Conservation (phyloP, 2,113 vertebrate genomes). For the Blennius ocellaris region DNA sequence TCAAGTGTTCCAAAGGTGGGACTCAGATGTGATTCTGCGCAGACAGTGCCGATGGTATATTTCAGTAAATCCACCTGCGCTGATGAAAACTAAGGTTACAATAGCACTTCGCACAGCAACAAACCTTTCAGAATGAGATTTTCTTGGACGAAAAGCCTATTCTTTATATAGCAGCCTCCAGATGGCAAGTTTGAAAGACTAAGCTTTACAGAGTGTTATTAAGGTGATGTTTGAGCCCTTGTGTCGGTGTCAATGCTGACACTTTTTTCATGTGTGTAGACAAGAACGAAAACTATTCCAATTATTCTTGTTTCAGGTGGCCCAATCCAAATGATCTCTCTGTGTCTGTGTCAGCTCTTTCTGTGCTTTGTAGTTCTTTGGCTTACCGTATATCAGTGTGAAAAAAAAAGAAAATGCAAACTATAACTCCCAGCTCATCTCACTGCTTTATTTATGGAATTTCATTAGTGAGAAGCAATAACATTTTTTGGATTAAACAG, state of each 20-base stretch:
- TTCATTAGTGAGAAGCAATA: conserved; percentile 43
- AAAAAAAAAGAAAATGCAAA: conserved; percentile 37
- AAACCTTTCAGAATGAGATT: conserved; percentile 47
- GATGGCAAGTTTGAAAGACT: conserved; percentile 38
- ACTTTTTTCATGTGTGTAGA: conserved; percentile 24
- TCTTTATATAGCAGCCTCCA: conserved; percentile 24
- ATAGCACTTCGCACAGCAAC: conserved; percentile 44
- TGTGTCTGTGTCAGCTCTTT: conserved; percentile 6
- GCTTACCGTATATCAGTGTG: neutral
- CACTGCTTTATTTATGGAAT: conserved; percentile 42
- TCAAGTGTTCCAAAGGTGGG: conserved; percentile 44
- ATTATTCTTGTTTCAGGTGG: conserved; percentile 20
- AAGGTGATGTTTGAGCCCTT: conserved; percentile 16
- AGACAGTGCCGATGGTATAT: conserved; percentile 33
- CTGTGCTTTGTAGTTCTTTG: conserved; percentile 3
- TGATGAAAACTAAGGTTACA: conserved; percentile 45
- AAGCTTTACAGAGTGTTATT: conserved; percentile 27
- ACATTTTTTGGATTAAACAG: conserved; percentile 30
- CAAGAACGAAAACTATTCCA: conserved; percentile 36
- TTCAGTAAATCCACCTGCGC: conserved; percentile 44
- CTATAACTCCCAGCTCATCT: conserved; percentile 5
- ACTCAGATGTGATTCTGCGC: conserved; percentile 45
- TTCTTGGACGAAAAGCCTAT: conserved; percentile 36
- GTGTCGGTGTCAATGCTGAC: neutral
- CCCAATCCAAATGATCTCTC: conserved; percentile 19